phyloP scores from a whole-genome alignment of 2,888 invertebrate genomes.

The Eudemis profundana region DNA sequence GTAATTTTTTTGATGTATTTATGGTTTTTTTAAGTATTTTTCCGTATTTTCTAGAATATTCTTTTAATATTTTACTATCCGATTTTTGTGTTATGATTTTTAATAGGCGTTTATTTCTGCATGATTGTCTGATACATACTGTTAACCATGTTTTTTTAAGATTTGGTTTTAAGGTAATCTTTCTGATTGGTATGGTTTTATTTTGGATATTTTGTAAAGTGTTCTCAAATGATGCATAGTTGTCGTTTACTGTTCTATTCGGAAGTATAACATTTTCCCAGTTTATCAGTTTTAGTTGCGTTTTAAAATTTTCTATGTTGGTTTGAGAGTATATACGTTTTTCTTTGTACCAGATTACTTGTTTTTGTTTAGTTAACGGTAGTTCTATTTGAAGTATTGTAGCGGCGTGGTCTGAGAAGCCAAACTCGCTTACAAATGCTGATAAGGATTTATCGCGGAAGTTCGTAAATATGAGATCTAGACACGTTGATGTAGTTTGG shows the following conservation, averaged over 20 bases:
- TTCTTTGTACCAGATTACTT: not conserved
- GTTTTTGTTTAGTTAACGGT: not conserved
- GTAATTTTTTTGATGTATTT: slow-evolving; percentile 4
- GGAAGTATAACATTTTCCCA: not conserved
- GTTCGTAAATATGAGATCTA: slow-evolving; percentile 29
- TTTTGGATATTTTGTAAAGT: not conserved
- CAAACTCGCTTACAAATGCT: slow-evolving; percentile 1
- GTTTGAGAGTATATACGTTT: not conserved
- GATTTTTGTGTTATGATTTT: slow-evolving; percentile 13
- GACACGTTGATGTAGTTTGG: slow-evolving; percentile 12
- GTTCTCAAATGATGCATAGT: not conserved
- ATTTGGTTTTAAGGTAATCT: slow-evolving; percentile 10
- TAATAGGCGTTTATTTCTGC: not conserved
- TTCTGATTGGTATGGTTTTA: slow-evolving; percentile 1
- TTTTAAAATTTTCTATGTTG: not conserved
- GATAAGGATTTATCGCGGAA: not conserved
- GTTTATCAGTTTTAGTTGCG: not conserved
- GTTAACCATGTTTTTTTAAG: slow-evolving; percentile 18
- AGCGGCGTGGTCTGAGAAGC: slow-evolving; percentile 16
- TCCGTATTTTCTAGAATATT: slow-evolving; percentile 26
- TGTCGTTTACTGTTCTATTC: not conserved
- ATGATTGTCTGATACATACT: slow-evolving; percentile 12
- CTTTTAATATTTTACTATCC: slow-evolving; percentile 6
- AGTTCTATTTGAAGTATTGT: not conserved
- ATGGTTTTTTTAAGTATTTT: slow-evolving; percentile 23